These are phyloP conservation scores for Gasterosteus aculeatus DNA, from an alignment of 2,113 vertebrate species.

Conservation along the genomic window DNA sequence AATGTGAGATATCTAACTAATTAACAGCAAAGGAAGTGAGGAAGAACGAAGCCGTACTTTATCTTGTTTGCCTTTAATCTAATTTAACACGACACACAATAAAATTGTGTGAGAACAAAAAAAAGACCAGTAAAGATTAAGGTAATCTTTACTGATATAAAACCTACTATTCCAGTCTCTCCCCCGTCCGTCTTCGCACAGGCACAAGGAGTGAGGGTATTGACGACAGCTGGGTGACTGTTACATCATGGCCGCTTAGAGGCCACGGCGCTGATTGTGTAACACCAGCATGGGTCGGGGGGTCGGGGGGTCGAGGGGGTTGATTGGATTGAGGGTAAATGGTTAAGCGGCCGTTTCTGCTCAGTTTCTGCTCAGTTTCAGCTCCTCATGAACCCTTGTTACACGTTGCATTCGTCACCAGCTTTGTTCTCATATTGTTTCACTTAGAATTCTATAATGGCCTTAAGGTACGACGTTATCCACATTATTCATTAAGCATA, in stretches of 20 bases:
- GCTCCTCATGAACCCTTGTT: too few relatives aligned
- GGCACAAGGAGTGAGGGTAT: slow-evolving; percentile 32
- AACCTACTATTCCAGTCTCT: slow-evolving; percentile 14
- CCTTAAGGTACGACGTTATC: too few relatives aligned
- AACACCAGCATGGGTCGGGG: slow-evolving; percentile 22
- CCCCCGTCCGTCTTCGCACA: slow-evolving; percentile 14
- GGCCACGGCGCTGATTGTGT: slow-evolving; percentile 43
- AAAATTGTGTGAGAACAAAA: neutral
- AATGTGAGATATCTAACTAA: neutral
- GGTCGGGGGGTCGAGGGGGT: neutral
- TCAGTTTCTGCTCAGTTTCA: neutral
- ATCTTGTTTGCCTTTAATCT: slow-evolving; percentile 16
- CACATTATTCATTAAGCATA: too few relatives aligned
- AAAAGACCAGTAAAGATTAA: slow-evolving; percentile 36
- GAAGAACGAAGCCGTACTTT: neutral
- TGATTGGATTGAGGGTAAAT: slow-evolving; percentile 52
- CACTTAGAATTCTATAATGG: too few relatives aligned
- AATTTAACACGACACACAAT: slow-evolving; percentile 6
- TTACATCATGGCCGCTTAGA: slow-evolving; percentile 67
- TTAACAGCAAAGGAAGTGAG: neutral
- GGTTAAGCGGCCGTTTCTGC: slow-evolving; percentile 28
- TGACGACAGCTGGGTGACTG: slow-evolving; percentile 69
- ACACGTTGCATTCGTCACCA: too few relatives aligned
- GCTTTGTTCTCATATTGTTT: too few relatives aligned
- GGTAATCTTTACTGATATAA: slow-evolving; percentile 19